Conservation (phyloP, 2,888 invertebrate species). For the Nematopogon swammerdamellus region DNA sequence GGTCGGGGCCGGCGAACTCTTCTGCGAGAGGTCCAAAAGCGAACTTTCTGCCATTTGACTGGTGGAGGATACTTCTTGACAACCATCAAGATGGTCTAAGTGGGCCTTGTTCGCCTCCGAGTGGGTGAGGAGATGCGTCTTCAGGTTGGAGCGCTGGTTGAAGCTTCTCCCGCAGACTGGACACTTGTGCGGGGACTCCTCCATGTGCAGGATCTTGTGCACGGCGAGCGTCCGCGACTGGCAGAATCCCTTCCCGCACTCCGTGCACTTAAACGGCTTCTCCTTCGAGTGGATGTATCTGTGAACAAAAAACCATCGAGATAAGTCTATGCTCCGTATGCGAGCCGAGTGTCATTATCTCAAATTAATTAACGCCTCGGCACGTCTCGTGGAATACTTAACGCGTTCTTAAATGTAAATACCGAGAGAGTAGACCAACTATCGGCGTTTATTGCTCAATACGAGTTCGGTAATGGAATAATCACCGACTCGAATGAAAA, state of each 20-base stretch:
- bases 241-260: slow-evolving; percentile 98
- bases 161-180: slow-evolving; percentile 85
- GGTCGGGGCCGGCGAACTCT: slow-evolving; percentile 28
- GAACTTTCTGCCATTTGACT: slow-evolving; percentile 44
- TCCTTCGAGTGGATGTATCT: slow-evolving; percentile 98
- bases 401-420: slow-evolving; percentile 21
- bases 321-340: not conserved
- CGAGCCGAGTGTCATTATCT: not conserved
- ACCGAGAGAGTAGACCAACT: slow-evolving; percentile 9
- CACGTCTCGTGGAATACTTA: slow-evolving; percentile 9
- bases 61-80: slow-evolving; percentile 51
- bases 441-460: slow-evolving; percentile 25
- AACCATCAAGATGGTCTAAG: slow-evolving; percentile 45
- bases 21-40: slow-evolving; percentile 57
- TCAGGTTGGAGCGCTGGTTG: slow-evolving; percentile 89
- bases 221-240: slow-evolving; percentile 95
- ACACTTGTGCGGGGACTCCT: slow-evolving; percentile 92
- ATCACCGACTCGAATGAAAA: slow-evolving; percentile 29
- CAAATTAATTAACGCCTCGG: not conserved
- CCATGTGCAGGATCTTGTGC: slow-evolving; percentile 91
- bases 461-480: slow-evolving; percentile 18
- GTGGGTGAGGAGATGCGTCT: slow-evolving; percentile 86
- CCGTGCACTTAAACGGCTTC: slow-evolving; percentile 95
- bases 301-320: slow-evolving; percentile 26
- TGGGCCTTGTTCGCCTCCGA: slow-evolving; percentile 62